Conservation (phyloP, 2,113 vertebrate genomes). For the cattle (Bos taurus) region ARS-UCD2.0 NC_037354.1:6774501-6775000, state of each 20-base stretch:
- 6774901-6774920: background rate
- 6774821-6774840: too few species aligned
- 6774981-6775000: background rate
- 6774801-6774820: background rate
- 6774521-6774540: background rate
- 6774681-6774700: background rate
- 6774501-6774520: rapidly evolving
- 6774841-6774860: too few species aligned
- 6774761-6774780: background rate
- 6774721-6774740: background rate
- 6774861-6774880: background rate
- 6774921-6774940: background rate
- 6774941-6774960: background rate
- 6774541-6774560: background rate
- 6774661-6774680: background rate
- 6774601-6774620: background rate
- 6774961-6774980: background rate
- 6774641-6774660: background rate
- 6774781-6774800: background rate
- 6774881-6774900: background rate
- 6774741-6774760: background rate
- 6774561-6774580: background rate
- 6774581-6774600: background rate
- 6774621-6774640: background rate
- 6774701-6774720: background rate